Evolutionary conservation across 2,797 vertebrate genomes (phyloP), one percentile per base, ranked within the genome.

Genomic region (Cyprinodon diabolis): DNA sequence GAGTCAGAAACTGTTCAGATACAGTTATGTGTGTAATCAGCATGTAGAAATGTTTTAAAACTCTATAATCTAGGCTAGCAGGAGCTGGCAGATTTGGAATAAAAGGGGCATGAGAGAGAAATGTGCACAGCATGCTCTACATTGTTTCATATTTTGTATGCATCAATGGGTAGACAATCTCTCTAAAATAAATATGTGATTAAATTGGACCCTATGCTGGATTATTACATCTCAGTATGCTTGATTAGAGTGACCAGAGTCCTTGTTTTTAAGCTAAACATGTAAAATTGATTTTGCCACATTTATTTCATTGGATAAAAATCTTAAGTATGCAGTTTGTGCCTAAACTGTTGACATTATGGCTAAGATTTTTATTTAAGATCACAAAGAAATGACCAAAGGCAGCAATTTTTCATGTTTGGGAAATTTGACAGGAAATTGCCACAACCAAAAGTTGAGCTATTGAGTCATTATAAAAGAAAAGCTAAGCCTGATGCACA

Each of bases 381-480:
- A 62, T 43, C 52, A 54, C 52, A 8, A n/a, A 19, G 52, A 54
- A 54, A 9, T 6, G 51, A 49, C 48, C 48, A 4, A 14, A 49
- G 48, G 48, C 13, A 49, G 48, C 5, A 49, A 14, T 49, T 49
- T 49, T 49, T 49, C 13, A 15, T 49, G 48, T 52, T 14, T 10
- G 17, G 37, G 37, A 37, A 11, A 45, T n/a, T 45, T 15, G 8
- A 9, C 9, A 49, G 57, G 56, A 75, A 54, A 71, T 12, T 71
- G 51, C 40, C 62, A 76, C 37, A 8, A 15, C 56, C 2, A 68
- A 51, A 51, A 62, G 56, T 35, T 6, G 21, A 25, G 49, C 19
- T 68, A 40, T 37, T 69, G 0, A 51, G 43, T 43, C 40, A 72
- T 75, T 65, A 55, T 49, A 72, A 74, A 70, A 69, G 57, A 9